Evolutionary conservation across 2,113 vertebrate genomes (phyloP).

Genomic region (Cephalopterus ornatus): DNA sequence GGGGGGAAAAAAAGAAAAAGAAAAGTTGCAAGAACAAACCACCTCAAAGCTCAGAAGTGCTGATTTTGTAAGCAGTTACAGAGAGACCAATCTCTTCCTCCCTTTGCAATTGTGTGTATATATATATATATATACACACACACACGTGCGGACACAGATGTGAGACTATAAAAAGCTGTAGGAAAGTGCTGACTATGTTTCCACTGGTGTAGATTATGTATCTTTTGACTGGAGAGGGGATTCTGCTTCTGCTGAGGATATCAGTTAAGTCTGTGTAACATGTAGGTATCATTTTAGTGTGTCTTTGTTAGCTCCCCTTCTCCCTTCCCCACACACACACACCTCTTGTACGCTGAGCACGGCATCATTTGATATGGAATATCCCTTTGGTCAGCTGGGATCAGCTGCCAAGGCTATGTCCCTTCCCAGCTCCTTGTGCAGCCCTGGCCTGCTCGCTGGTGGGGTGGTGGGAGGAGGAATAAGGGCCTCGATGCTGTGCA

Average conservation of each 20-base stretch:
- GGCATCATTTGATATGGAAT: accelerated
- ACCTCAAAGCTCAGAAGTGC: background rate
- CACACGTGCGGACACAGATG: background rate
- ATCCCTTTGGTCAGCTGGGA: background rate
- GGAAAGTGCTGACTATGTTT: background rate
- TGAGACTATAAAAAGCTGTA: background rate
- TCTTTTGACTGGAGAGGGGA: background rate
- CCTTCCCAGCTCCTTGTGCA: background rate
- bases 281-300: accelerated
- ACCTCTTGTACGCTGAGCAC: background rate
- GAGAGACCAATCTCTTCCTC: background rate
- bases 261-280: background rate
- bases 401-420: background rate
- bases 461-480: background rate
- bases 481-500: background rate
- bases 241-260: background rate
- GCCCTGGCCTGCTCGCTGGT: background rate
- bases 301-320: background rate
- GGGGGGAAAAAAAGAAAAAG: background rate
- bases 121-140: background rate
- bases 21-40: background rate
- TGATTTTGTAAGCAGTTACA: background rate
- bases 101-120: background rate
- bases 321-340: background rate
- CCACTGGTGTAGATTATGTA: background rate